Evolutionary conservation across 1,140 invertebrate species (phyloP).

Genomic region (Cherax destructor): DNA sequence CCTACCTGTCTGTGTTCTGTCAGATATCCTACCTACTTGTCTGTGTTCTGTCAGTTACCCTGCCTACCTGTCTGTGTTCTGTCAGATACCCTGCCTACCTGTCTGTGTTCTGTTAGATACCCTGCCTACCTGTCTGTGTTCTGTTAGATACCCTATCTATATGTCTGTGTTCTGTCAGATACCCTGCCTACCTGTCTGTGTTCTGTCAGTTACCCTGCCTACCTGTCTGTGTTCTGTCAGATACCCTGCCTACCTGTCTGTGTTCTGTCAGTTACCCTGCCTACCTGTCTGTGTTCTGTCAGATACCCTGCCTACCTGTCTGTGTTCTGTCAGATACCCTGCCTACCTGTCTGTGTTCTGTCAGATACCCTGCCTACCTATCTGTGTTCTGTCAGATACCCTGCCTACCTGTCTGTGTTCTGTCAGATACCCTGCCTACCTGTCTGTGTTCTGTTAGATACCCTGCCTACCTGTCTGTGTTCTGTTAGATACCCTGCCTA

Average conservation of each 20-base stretch:
- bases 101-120: neutral
- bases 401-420: neutral
- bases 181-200: neutral
- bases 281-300: neutral
- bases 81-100: neutral
- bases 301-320: neutral
- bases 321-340: neutral
- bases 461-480: too few species aligned
- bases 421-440: too few species aligned
- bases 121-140: neutral
- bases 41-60: neutral
- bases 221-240: neutral
- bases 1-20: neutral
- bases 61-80: too few species aligned
- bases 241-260: neutral
- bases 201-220: neutral
- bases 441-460: too few species aligned
- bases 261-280: neutral
- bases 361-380: neutral
- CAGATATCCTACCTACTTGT: neutral
- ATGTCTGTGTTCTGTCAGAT: neutral
- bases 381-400: neutral
- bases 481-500: neutral
- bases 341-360: neutral
- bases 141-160: neutral